Evolutionary conservation across 2,888 invertebrate species (phyloP).

Genomic region (Bombylius discolor): DNA sequence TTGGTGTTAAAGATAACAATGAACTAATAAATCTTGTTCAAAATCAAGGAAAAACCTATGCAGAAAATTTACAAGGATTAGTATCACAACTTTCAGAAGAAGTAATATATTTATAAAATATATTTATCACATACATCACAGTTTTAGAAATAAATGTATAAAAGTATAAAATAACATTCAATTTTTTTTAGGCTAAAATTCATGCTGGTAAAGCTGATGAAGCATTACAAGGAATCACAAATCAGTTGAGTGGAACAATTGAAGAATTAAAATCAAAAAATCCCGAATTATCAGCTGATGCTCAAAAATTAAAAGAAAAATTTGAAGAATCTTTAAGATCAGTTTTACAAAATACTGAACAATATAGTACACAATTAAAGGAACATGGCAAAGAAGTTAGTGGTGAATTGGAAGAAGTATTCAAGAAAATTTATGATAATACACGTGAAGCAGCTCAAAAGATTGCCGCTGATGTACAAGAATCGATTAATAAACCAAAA

Average conservation of each 20-base stretch:
- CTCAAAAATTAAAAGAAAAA: conserved; percentile 7
- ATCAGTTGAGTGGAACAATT: background rate
- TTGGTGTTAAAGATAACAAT: conserved; percentile 8
- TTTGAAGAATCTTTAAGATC: conserved; percentile 1
- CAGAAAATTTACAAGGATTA: conserved; percentile 7
- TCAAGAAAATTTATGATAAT: conserved; percentile 7
- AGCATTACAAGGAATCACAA: conserved; percentile 1
- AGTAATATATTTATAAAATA: background rate
- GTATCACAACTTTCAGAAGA: conserved; percentile 6
- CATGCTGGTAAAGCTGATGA: conserved; percentile 9
- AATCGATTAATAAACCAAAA: background rate
- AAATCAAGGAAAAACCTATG: conserved; percentile 5
- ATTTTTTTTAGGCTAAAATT: background rate
- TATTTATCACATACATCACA: background rate
- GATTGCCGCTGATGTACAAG: conserved; percentile 4
- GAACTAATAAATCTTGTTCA: conserved; percentile 4
- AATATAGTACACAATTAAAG: conserved; percentile 2
- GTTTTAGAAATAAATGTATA: no score
- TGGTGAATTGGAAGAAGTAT: conserved; percentile 3
- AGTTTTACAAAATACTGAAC: conserved; percentile 6
- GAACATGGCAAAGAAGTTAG: conserved; percentile 6
- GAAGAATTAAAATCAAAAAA: conserved; percentile 6
- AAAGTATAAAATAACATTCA: no score
- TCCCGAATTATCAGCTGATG: conserved; percentile 4
- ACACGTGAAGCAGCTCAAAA: conserved; percentile 9